Base-by-base conservation (phyloP, 1,140 invertebrate genomes). In the Aphis gossypii region DNA sequence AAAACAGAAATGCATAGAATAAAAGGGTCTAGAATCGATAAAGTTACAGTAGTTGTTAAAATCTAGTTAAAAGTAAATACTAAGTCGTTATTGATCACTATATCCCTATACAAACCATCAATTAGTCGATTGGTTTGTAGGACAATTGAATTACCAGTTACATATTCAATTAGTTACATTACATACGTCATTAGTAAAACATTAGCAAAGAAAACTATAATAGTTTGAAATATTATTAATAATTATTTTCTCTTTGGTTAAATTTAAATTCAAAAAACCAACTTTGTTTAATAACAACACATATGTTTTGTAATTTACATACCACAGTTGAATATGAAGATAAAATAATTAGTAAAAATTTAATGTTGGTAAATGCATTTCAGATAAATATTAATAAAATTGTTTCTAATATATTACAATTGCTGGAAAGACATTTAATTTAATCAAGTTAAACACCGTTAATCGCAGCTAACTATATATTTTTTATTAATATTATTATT, bases 71-170 rank as follows among this genome's bases (percentile, higher is more conserved):
- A 76, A 82, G 68, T 82, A 92, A 2, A 7, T 92, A 76, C n/a
- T 76, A 92, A 83, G 60, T 48, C 76, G 41, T 56, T 56, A 54
- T 7, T 35, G 0, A 9, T 56, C 8, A 8, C 48, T 44, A 86
- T 86, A 86, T 38, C 6, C 23, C 4, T 54, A 30, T 25, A 90
- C 18, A n/a, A 30, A 84, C 35, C 7, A 41, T 41, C 35, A 84
- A 93, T 93, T 41, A 54, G 48, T 86, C 91, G 38, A 93, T 56
- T 56, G 38, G 92, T 86, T 86, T 51, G 68, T 23, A 54, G 6
- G 23, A 92, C 90, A 35, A 92, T 30, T 44, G n/a, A 5, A 82
- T 14, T 76, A 5, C 2, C 41, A 11, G 1, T n/a, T 46, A 83
- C 30, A 83, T 14, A 23, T 48, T 25, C 46, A 92, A 92, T 92